These are phyloP conservation scores for Eilema caniola DNA, from an alignment of 2,888 invertebrate species.

Conservation along the genomic window DNA sequence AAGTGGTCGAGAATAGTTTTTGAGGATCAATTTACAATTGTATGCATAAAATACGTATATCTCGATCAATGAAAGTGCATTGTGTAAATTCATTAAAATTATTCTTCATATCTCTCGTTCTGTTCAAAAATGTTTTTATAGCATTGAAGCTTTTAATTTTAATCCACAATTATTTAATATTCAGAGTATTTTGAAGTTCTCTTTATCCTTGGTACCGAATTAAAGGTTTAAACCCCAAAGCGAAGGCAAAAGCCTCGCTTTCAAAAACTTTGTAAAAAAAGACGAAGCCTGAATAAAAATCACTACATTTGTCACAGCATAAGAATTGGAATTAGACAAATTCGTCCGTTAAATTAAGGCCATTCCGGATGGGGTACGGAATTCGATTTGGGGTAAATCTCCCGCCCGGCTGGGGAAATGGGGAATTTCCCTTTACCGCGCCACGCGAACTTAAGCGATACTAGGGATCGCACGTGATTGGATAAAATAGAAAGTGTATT, in stretches of 20 bases:
- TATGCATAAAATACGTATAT: neutral
- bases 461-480: conserved; percentile 76
- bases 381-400: conserved; percentile 85
- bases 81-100: neutral
- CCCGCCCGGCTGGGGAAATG: conserved; percentile 70
- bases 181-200: conserved; percentile 45
- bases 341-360: conserved; percentile 86
- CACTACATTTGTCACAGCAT: conserved; percentile 84
- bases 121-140: neutral
- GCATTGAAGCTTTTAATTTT: conserved; percentile 35
- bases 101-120: neutral
- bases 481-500: conserved; percentile 81
- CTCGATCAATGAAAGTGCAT: no score
- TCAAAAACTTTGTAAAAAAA: conserved; percentile 53
- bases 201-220: conserved; percentile 45
- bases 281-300: conserved; percentile 78
- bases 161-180: conserved; percentile 56
- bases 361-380: conserved; percentile 74
- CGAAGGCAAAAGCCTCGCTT: conserved; percentile 46
- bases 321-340: conserved; percentile 86
- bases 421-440: conserved; percentile 71
- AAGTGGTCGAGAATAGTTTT: no score
- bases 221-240: conserved; percentile 46
- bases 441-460: conserved; percentile 65
- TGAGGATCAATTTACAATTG: no score